Percentiles rank a stretch among this genome's conserved stretches.
Evolutionary conservation across 1,140 invertebrate genomes (phyloP).

Genomic region (Pseudomyrmex gracilis): DNA sequence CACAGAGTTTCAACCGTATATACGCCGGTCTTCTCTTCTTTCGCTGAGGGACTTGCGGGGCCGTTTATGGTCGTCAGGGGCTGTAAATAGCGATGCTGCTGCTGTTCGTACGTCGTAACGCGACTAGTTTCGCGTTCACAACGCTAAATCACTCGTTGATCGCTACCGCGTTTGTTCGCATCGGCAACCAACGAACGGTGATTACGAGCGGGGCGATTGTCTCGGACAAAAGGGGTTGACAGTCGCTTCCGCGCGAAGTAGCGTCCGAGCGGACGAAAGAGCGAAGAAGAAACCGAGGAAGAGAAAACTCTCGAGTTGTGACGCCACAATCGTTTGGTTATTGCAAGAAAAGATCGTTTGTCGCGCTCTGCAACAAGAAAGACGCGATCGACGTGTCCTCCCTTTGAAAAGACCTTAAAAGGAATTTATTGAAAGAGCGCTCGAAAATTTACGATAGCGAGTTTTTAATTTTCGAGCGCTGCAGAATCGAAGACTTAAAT

Average conservation of each 20-base stretch:
- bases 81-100: slow-evolving; percentile 53
- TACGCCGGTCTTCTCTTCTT: not conserved
- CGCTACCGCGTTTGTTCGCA: slow-evolving; percentile 43
- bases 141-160: slow-evolving; percentile 61
- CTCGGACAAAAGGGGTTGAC: slow-evolving; percentile 49
- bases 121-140: slow-evolving; percentile 55
- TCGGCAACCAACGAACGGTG: slow-evolving; percentile 28
- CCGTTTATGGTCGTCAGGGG: slow-evolving; percentile 56
- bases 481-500: slow-evolving; percentile 1
- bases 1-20: slow-evolving; percentile 22
- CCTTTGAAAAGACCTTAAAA: not conserved
- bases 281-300: not conserved
- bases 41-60: slow-evolving; percentile 31
- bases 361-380: slow-evolving; percentile 8
- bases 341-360: slow-evolving; percentile 38
- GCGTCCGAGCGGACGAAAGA: not conserved
- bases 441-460: slow-evolving; percentile 20
- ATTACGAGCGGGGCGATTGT: slow-evolving; percentile 65
- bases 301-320: slow-evolving; percentile 6
- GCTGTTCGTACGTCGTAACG: slow-evolving; percentile 52
- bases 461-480: slow-evolving; percentile 17
- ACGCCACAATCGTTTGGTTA: slow-evolving; percentile 32
- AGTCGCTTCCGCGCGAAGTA: not conserved
- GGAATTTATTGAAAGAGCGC: slow-evolving; percentile 29
- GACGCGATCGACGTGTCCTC: slow-evolving; percentile 3